Conservation (phyloP, 2,888 invertebrate species). For the Latheticus oryzae region DNA sequence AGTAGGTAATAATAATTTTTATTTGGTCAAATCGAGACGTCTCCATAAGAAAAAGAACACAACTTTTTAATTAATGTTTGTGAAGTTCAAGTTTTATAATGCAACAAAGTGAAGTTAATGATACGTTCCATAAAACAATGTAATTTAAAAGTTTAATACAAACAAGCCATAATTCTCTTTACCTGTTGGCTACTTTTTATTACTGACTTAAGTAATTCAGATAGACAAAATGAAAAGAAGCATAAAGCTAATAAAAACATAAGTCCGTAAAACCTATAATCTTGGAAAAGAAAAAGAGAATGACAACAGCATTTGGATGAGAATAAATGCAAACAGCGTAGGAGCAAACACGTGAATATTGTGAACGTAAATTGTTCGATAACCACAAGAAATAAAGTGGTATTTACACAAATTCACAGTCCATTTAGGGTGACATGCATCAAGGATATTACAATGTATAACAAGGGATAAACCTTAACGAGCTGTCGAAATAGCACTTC, state of each 20-base stretch:
- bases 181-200: slow-evolving; percentile 31
- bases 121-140: slow-evolving; percentile 23
- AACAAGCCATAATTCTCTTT: slow-evolving; percentile 27
- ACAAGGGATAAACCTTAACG: slow-evolving; percentile 47
- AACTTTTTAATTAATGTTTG: slow-evolving; percentile 22
- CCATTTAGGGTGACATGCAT: slow-evolving; percentile 46
- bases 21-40: slow-evolving; percentile 24
- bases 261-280: slow-evolving; percentile 26
- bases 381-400: slow-evolving; percentile 40
- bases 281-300: slow-evolving; percentile 27
- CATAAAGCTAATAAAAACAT: slow-evolving; percentile 30
- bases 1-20: slow-evolving; percentile 31
- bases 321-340: slow-evolving; percentile 37
- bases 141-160: slow-evolving; percentile 20
- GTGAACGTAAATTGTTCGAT: slow-evolving; percentile 35
- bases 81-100: slow-evolving; percentile 24
- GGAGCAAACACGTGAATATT: slow-evolving; percentile 39
- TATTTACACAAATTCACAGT: slow-evolving; percentile 40
- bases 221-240: slow-evolving; percentile 25
- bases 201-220: slow-evolving; percentile 11
- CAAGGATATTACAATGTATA: slow-evolving; percentile 42
- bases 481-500: slow-evolving; percentile 41
- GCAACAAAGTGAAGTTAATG: slow-evolving; percentile 22
- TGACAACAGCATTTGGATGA: slow-evolving; percentile 26
- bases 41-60: slow-evolving; percentile 2